Conservation (phyloP, 2,113 vertebrate genomes). For the Passer montanus region DNA sequence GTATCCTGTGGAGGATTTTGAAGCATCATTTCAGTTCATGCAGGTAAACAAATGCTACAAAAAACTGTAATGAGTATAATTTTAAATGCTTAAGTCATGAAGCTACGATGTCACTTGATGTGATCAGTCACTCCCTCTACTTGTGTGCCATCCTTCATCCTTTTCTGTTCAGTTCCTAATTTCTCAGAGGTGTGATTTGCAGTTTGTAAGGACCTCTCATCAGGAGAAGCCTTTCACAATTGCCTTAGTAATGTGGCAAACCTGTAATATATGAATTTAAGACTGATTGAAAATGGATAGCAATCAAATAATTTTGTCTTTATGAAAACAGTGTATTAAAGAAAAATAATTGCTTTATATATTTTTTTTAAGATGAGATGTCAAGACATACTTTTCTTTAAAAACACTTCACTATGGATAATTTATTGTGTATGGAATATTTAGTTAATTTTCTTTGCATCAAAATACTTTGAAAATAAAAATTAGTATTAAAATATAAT, state of each 20-base stretch:
- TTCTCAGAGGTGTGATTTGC: background rate
- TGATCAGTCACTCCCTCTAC: background rate
- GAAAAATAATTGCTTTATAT: background rate
- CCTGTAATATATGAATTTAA: background rate
- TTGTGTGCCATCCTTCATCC: background rate
- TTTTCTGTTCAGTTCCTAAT: background rate
- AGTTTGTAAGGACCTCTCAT: background rate
- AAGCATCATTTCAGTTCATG: constrained; percentile 99
- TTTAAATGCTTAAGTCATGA: background rate
- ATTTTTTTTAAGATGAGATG: background rate
- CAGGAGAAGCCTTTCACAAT: background rate
- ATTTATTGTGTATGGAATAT: background rate
- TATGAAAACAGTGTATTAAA: background rate
- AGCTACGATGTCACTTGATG: background rate
- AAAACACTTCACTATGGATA: background rate
- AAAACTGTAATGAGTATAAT: background rate
- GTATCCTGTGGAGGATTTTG: constrained; percentile 98
- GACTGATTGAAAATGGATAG: background rate
- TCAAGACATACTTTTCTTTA: background rate
- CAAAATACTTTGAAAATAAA: background rate
- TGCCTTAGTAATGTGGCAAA: background rate
- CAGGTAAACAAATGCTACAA: constrained; percentile 75
- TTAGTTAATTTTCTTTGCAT: background rate
- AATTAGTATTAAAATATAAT: background rate
- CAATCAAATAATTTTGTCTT: background rate